Evolutionary conservation across 2,113 vertebrate species (phyloP), one percentile per base, ranked within the genome.

Genomic region (Phainopepla nitens): DNA sequence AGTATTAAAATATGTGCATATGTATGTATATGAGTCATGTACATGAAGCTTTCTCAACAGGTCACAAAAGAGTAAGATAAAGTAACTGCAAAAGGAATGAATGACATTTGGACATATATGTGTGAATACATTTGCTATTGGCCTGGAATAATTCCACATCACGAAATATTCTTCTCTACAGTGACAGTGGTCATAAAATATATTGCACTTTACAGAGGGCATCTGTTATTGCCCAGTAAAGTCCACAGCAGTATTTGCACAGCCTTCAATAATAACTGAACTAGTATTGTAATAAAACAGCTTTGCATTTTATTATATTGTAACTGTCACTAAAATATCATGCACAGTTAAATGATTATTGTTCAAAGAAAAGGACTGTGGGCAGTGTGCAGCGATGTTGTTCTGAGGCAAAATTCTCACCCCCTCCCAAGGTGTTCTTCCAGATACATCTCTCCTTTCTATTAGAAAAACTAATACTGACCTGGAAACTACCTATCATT

Each of bases 401-500:
- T 47, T 88, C 76, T 44, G 31, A 79, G 18, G n/a, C n/a, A 96
- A 89, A 92, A 86, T 45, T 57, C 41, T 76, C 39, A 62, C 15
- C 14, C 13, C 11, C 17, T 68, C 11, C 7, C 35, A 54, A 85
- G n/a, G 31, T 68, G 22, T 41, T 86, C 86, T 82, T 81, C 22
- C 36, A 93, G 49, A 77, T 49, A 17, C 9, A 66, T 41, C 35
- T 49, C 50, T 81, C 15, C 17, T 70, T 88, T 60, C 27, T 68
- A 25, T 11, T 22, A 73, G 39, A 83, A 89, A 86, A 93, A 79
- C 15, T 70, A 88, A 94, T 89, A 61, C 50, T 83, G 44, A 90
- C n/a, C 68, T 81, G 69, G 41, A 90, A 93, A 58, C 57, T 78
- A 90, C 85, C 66, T 77, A 81, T 88, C 39, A 78, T 81, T 90